Conservation (phyloP, 2,888 invertebrate genomes). For the Metacarcinus magister region DNA sequence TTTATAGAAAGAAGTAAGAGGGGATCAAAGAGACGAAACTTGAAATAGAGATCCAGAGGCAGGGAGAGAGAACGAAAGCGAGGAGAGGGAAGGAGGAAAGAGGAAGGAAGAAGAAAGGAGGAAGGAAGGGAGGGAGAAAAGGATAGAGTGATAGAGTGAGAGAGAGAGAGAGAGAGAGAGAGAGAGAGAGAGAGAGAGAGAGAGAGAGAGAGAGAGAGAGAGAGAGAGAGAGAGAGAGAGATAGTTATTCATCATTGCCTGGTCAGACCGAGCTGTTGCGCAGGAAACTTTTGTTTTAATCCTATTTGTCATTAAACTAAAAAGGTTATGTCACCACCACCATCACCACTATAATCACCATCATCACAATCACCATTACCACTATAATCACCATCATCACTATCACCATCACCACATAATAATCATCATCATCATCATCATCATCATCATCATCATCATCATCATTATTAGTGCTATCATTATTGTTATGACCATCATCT, state of each 20-base stretch:
- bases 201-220: neutral
- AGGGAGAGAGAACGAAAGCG: too few relatives aligned
- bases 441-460: neutral
- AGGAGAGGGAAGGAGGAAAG: neutral
- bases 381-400: neutral
- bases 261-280: neutral
- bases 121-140: neutral
- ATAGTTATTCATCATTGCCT: neutral
- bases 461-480: neutral
- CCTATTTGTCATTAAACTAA: neutral
- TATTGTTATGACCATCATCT: neutral
- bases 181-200: slow-evolving; percentile 46
- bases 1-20: too few relatives aligned
- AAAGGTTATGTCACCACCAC: neutral
- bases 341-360: neutral
- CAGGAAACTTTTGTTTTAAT: neutral
- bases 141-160: neutral
- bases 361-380: neutral
- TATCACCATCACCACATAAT: too few relatives aligned
- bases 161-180: neutral
- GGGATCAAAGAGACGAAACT: too few relatives aligned
- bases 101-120: neutral
- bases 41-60: too few relatives aligned
- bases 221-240: neutral
- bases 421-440: too few relatives aligned